Conservation (phyloP, 2,888 invertebrate species). For the Orthosia gracilis region DNA sequence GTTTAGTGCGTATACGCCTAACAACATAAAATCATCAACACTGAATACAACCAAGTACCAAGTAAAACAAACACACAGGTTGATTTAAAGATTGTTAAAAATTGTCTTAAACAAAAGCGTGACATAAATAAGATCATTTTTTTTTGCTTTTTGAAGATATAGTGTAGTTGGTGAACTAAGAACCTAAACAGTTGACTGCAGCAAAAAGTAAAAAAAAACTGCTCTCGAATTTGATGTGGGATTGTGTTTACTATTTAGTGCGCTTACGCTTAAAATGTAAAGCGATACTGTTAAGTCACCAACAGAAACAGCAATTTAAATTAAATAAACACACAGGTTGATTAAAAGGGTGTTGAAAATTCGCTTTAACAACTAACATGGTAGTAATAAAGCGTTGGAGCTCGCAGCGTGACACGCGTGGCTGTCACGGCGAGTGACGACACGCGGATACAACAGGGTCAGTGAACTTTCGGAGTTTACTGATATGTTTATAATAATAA, state of each 20-base stretch:
- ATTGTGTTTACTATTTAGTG: neutral
- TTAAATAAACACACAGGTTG: slow-evolving; percentile 16
- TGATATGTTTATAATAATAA: no score
- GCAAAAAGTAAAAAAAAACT: neutral
- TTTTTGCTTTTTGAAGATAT: neutral
- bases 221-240: neutral
- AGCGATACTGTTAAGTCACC: neutral
- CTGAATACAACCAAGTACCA: neutral
- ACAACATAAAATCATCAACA: neutral
- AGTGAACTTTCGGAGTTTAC: slow-evolving; percentile 29
- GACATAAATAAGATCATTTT: neutral
- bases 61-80: slow-evolving; percentile 8
- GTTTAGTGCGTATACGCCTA: neutral
- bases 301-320: slow-evolving; percentile 5
- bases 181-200: neutral
- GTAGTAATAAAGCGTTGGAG: slow-evolving; percentile 21
- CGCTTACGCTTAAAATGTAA: neutral
- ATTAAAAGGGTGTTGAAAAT: slow-evolving; percentile 45
- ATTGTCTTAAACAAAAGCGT: slow-evolving; percentile 23
- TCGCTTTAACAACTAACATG: slow-evolving; percentile 32
- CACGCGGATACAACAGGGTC: slow-evolving; percentile 35
- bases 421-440: slow-evolving; percentile 45
- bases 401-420: slow-evolving; percentile 47
- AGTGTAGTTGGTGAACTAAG: neutral
- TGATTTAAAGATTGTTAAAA: slow-evolving; percentile 34